Percentiles rank a stretch among this genome's conserved stretches.
Evolutionary conservation across 2,888 invertebrate species (phyloP).

Genomic region (Lasioglossum leucozonium): DNA sequence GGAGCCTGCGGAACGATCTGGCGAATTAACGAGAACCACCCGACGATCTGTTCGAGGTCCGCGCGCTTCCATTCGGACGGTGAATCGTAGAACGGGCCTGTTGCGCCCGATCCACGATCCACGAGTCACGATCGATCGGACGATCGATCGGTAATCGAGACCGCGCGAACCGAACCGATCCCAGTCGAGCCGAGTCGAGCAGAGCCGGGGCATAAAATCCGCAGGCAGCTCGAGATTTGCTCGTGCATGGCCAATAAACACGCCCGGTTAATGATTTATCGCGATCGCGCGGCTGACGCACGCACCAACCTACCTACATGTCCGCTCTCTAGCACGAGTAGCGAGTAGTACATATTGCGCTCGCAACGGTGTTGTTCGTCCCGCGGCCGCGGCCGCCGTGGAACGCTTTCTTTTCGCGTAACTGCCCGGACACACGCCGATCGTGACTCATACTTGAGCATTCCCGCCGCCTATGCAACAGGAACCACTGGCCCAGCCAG

Average conservation of each 20-base stretch:
- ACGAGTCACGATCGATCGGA: conserved; percentile 49
- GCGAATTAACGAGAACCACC: conserved; percentile 18
- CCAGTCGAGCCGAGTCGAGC: conserved; percentile 9
- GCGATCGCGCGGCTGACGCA: conserved; percentile 51
- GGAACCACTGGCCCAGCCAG: conserved; percentile 21
- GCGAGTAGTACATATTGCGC: not conserved
- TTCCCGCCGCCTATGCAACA: conserved; percentile 31
- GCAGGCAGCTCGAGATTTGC: conserved; percentile 60
- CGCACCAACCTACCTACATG: conserved; percentile 21
- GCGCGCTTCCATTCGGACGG: conserved; percentile 5
- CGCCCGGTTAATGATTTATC: conserved; percentile 71
- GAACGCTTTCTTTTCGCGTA: not conserved
- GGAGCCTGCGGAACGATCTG: not conserved
- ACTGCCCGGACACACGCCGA: not conserved
- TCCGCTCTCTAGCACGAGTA: not conserved
- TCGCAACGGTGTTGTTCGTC: not conserved
- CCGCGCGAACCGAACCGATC: conserved; percentile 17
- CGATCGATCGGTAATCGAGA: conserved; percentile 51
- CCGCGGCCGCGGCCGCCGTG: not conserved
- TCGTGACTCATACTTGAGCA: conserved; percentile 55
- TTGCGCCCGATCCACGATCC: conserved; percentile 45
- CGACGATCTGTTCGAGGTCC: conserved; percentile 14
- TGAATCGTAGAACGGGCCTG: conserved; percentile 44
- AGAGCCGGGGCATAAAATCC: conserved; percentile 65
- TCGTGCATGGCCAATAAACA: conserved; percentile 70